phyloP scores from a whole-genome alignment of 1,140 invertebrate species.

The Drosophila repleta region DNA sequence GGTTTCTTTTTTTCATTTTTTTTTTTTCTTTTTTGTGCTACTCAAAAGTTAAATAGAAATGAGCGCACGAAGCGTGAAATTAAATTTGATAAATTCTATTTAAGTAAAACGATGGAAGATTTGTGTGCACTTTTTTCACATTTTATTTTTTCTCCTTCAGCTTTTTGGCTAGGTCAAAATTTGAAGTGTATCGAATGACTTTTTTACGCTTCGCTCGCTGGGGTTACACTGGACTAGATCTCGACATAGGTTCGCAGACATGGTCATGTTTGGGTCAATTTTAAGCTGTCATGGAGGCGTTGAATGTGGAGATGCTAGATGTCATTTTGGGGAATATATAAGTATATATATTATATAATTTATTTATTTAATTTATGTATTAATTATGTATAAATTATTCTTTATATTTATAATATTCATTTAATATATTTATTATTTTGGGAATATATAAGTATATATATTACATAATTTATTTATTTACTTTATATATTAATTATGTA shows the following conservation, averaged over 20 bases:
- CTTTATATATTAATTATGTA: background rate
- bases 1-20: background rate
- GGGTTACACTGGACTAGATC: background rate
- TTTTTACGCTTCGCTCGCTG: slow-evolving; percentile 67
- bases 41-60: slow-evolving; percentile 78
- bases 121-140: slow-evolving; percentile 53
- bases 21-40: slow-evolving; percentile 15
- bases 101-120: slow-evolving; percentile 75
- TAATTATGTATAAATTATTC: background rate
- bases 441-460: background rate
- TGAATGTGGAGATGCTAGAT: too few relatives aligned
- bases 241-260: background rate
- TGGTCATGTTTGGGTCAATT: slow-evolving; percentile 14
- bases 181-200: slow-evolving; percentile 77
- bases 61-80: slow-evolving; percentile 80
- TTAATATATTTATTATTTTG: too few relatives aligned
- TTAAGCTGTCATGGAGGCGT: background rate
- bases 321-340: background rate
- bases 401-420: background rate
- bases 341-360: background rate
- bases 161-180: slow-evolving; percentile 54
- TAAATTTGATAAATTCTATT: slow-evolving; percentile 83
- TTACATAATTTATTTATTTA: background rate
- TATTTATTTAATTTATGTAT: background rate
- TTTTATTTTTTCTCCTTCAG: slow-evolving; percentile 12